Percentiles rank a stretch among this genome's conserved stretches.
These are phyloP conservation scores for Diadema setosum DNA, from an alignment of 35 echinoderm and acorn worm species.

Conservation along the genomic window DNA sequence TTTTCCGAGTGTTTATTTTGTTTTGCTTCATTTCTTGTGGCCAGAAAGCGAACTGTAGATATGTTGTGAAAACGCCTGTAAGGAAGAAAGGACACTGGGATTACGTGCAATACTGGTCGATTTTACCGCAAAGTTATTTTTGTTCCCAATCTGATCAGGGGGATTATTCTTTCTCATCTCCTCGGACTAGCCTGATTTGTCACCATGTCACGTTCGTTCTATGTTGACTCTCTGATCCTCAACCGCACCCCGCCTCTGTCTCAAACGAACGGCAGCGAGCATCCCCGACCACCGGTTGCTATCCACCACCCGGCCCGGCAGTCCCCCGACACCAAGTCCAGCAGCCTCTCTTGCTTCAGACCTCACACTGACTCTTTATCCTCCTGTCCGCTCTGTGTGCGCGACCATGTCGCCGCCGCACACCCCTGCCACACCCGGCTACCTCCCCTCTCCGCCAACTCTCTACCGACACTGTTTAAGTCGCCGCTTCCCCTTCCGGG, in stretches of 20 bases:
- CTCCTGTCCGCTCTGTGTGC: conserved; percentile 69
- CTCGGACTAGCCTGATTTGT: background rate
- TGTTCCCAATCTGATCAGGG: too few species aligned
- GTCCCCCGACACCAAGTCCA: conserved; percentile 10
- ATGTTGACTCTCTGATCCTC: conserved; percentile 92
- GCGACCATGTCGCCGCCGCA: conserved; percentile 54
- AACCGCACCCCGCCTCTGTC: conserved; percentile 58
- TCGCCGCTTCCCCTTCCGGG: conserved; percentile 42
- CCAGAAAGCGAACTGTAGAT: too few species aligned
- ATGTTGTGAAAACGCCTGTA: too few species aligned
- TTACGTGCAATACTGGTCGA: too few species aligned
- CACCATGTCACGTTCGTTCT: conserved; percentile 89
- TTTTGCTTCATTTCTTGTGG: too few species aligned
- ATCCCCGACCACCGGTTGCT: conserved; percentile 34
- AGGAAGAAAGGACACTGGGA: too few species aligned
- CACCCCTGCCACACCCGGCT: conserved; percentile 48
- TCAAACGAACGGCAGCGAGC: conserved; percentile 31
- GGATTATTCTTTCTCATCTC: too few species aligned
- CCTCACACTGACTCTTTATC: conserved; percentile 66
- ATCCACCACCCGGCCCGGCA: conserved; percentile 39
- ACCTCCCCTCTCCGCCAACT: conserved; percentile 24
- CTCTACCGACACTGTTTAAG: conserved; percentile 47
- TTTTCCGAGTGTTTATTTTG: too few species aligned
- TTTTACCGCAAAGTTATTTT: too few species aligned
- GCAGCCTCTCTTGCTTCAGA: conserved; percentile 44